Evolutionary conservation across 2,888 invertebrate species (phyloP), one percentile per base, ranked within the genome.

Genomic region (Trachelus troglodyta): DNA sequence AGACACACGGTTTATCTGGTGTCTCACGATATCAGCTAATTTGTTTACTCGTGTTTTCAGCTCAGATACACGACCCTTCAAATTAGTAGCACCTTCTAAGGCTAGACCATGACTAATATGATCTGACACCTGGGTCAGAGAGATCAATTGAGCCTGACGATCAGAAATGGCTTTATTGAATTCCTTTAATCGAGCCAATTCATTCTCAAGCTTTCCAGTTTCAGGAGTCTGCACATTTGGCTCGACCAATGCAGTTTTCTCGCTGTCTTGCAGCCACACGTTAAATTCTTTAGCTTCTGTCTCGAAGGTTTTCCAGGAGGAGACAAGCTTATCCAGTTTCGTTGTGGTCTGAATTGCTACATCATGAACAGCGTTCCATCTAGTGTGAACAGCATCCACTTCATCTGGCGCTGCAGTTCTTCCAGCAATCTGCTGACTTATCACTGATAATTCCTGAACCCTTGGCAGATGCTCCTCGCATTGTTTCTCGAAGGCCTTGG

Each of bases 341-440:
- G 94, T 94, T 77, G 95, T 95, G 92, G 96, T 95, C 90, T 97
- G 96, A 75, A 94, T 94, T 0, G 96, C 95, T 80, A 95, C 94
- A 84, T 96, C 96, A 84, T 97, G 95, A n/a, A 98, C 95, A 0
- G 96, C 94, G n/a, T 95, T 94, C 95, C 97, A 97, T 80, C 96
- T 94, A 11, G 96, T 96, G 86, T 96, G 95, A 82, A 97, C 94
- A 3, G 96, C 95, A 87, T 97, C 97, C 73, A 97, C 94, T 92
- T 97, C 97, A 90, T 97, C 97, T 11, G 96, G 95, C 69, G 96
- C 96, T 87, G 94, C 95, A 34, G 95, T 95, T 92, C 95, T 95
- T 75, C 95, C 95, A 33, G 95, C 94, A 86, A 97, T 94, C 91
- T 96, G 94, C 88, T 96, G 95, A 86, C 96, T 96, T 78, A 96